A percentile compares a stretch with the other conserved stretches of the same genome.
Conservation (phyloP, 2,797 vertebrate genomes). For the Mormyrus proboscirostris region DNA sequence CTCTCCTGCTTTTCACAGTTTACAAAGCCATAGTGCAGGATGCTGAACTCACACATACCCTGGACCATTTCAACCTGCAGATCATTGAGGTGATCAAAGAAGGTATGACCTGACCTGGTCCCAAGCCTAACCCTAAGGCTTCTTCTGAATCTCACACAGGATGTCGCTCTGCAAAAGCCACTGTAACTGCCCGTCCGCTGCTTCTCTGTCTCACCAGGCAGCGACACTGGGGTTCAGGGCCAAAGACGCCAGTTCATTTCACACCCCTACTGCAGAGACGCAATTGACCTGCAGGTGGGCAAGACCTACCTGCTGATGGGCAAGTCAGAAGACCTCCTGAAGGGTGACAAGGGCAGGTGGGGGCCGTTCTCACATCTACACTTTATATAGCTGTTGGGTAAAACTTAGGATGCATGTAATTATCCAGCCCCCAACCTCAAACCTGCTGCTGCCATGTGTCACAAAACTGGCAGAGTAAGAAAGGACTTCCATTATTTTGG, state of each 20-base stretch:
- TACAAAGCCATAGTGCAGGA: slow-evolving; percentile 45
- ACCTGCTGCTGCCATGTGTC: neutral
- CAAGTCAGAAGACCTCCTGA: slow-evolving; percentile 39
- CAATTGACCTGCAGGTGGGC: slow-evolving; percentile 31
- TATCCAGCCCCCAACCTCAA: neutral
- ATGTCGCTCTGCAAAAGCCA: neutral
- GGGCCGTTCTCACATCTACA: neutral
- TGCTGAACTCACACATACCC: neutral
- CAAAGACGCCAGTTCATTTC: slow-evolving; percentile 47
- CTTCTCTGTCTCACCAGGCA: slow-evolving; percentile 38
- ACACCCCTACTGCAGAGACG: slow-evolving; percentile 48
- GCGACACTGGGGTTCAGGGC: slow-evolving; percentile 37
- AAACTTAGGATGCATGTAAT: neutral
- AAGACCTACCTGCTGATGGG: slow-evolving; percentile 43
- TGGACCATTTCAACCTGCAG: slow-evolving; percentile 44
- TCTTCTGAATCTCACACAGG: neutral
- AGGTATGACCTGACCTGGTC: slow-evolving; percentile 34
- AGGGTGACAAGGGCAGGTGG: neutral
- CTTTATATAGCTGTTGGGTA: neutral
- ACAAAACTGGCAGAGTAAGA: neutral
- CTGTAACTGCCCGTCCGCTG: neutral
- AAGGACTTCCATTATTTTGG: neutral
- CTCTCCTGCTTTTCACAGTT: slow-evolving; percentile 33
- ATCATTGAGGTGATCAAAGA: slow-evolving; percentile 46
- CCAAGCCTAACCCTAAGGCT: neutral